Base-by-base conservation (phyloP, 2,113 vertebrate genomes). In the Heterocephalus glaber region DNA sequence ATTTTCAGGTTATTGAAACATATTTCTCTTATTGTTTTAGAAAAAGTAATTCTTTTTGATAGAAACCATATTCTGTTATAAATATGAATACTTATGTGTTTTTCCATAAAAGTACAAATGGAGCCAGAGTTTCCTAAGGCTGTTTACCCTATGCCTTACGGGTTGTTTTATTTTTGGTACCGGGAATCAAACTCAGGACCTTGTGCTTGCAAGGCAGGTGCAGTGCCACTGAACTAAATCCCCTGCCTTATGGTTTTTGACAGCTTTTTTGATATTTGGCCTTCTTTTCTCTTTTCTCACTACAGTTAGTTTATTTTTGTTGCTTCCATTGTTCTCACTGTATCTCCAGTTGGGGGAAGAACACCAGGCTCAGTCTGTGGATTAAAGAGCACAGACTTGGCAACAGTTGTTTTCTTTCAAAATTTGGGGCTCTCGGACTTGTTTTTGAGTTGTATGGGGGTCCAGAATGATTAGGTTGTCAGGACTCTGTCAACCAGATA, bases 321-420 rank as follows among this genome's bases (percentile, higher is more conserved):
- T 86, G 10, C 33, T 84, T 92, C n/a, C 60, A 2, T 12, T 92
- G 7, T 89, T 79, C 61, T 87, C 38, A 72, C 38, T 94, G 66
- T 66, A 17, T 52, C 38, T 85, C 74, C 7, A 2, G 52, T 79
- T 82, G 35, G 2, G 8, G 16, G 17, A 35, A 47, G 52, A 70
- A 19, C n/a, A 54, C 38, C 35, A 12, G 74, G 14, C 30, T 95
- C 83, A 20, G 19, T 85, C 60, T 86, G 1, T 86, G 61, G 24
- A 52, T 86, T 89, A 86, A 79, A 70, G 81, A 49, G 52, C 38
- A 33, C 38, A 41, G 77, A 49, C 63, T 92, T 90, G 60, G 26
- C 70, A 44, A 74, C 33, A 52, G 54, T 82, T 81, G 6, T 79
- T 97, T 95, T 81, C 72, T 92, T 95, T 89, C 19, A 54, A 80